Evolutionary conservation across 92 coral and sea anemone genomes (phyloP).

Genomic region (Epizoanthus ramosus): DNA sequence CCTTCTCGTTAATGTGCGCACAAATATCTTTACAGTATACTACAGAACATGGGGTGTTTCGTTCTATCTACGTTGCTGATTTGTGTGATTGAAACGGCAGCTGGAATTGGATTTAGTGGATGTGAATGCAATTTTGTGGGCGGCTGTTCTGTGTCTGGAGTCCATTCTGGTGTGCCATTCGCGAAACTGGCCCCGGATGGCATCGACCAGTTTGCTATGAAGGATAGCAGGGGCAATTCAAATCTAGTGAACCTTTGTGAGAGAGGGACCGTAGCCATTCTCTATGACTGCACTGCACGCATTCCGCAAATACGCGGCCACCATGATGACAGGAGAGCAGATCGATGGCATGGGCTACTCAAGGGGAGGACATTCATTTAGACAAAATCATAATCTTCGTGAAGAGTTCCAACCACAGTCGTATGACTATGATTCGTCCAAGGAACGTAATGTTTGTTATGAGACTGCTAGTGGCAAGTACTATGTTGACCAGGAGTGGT

Average conservation of each 20-base stretch:
- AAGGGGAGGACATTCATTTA: background rate
- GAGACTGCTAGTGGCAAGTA: background rate
- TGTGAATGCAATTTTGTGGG: background rate
- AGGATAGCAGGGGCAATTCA: background rate
- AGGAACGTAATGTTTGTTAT: background rate
- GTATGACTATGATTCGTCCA: slow-evolving; percentile 1
- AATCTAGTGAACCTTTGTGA: slow-evolving; percentile 6
- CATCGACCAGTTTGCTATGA: background rate
- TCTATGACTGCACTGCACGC: background rate
- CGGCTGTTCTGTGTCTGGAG: background rate
- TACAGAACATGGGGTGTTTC: background rate
- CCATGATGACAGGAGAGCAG: background rate
- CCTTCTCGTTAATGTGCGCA: background rate
- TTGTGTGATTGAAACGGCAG: background rate
- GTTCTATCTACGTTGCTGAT: background rate
- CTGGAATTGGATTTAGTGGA: background rate
- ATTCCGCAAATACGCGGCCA: background rate
- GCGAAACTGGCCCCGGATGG: background rate
- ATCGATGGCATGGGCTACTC: background rate
- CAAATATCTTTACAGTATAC: background rate
- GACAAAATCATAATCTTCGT: background rate
- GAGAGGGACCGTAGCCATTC: background rate
- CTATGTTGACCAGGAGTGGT: background rate
- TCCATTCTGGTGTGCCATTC: background rate
- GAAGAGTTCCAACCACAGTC: background rate